Percentiles rank a stretch among this genome's conserved stretches.
These are phyloP conservation scores for Etheostoma nigrum DNA, from an alignment of 2,797 vertebrate species.

Conservation along the genomic window DNA sequence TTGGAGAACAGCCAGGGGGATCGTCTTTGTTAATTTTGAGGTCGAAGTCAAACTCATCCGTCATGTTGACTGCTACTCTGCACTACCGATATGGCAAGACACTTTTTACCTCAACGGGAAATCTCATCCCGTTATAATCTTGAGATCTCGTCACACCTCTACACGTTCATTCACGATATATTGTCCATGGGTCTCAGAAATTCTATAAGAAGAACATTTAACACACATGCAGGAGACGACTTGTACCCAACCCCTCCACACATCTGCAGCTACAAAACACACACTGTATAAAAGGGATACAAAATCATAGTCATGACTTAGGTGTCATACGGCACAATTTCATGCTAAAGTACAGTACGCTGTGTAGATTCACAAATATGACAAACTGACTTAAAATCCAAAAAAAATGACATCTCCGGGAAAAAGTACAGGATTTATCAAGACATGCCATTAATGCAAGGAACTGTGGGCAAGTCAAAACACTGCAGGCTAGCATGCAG, in stretches of 20 bases:
- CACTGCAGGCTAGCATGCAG: conserved; percentile 70
- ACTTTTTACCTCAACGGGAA: too few species aligned
- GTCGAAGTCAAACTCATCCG: too few species aligned
- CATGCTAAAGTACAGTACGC: conserved; percentile 36
- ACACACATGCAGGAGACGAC: conserved; percentile 60
- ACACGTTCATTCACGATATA: neutral
- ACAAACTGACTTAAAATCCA: neutral
- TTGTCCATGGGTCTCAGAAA: conserved; percentile 1
- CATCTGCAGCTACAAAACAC: conserved; percentile 12
- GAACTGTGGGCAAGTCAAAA: conserved; percentile 46
- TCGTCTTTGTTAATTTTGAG: too few species aligned
- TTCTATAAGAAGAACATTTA: conserved; percentile 16
- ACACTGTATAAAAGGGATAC: conserved; percentile 35
- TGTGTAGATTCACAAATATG: conserved; percentile 2
- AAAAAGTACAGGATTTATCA: conserved; percentile 9
- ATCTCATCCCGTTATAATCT: too few species aligned
- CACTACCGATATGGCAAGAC: too few species aligned
- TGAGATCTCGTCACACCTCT: too few species aligned
- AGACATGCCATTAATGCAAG: conserved; percentile 53
- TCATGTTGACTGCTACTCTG: too few species aligned
- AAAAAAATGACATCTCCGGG: conserved; percentile 13
- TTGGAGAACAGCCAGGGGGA: too few species aligned
- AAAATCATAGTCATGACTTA: neutral
- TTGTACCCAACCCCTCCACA: conserved; percentile 27
- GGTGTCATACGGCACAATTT: neutral